Percentiles rank a stretch among this genome's conserved stretches.
phyloP scores from a whole-genome alignment of 2,113 vertebrate species.

The Gymnarchus niloticus region DNA sequence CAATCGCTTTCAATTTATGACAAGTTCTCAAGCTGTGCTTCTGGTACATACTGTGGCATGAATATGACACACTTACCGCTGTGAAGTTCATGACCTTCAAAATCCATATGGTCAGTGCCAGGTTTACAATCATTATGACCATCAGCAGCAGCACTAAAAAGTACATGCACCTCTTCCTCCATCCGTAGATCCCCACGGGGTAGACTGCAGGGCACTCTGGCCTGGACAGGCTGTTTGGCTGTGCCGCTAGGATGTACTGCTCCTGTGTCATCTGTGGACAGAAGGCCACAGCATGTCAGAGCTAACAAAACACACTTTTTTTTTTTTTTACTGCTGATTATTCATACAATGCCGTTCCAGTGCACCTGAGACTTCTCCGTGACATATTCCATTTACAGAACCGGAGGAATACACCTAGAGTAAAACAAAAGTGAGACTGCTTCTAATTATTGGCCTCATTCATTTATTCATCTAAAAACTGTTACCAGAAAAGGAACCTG shows the following conservation, averaged over 20 bases:
- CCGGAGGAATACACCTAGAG: neutral
- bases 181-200: constrained; percentile 96
- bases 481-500: neutral
- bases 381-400: constrained; percentile 2
- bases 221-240: constrained; percentile 77
- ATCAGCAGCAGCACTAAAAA: constrained; percentile 98
- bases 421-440: neutral
- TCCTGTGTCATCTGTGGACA: constrained; percentile 88
- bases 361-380: neutral
- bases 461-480: neutral
- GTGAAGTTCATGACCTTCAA: constrained; percentile 99
- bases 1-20: neutral
- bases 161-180: constrained; percentile 98
- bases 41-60: neutral
- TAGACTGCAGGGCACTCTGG: constrained; percentile 80
- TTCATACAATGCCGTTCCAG: neutral
- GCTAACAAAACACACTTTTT: neutral
- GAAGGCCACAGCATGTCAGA: neutral
- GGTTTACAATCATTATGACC: constrained; percentile 98
- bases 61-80: constrained; percentile 74
- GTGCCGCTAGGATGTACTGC: constrained; percentile 93
- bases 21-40: neutral
- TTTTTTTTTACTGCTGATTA: neutral
- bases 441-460: neutral
- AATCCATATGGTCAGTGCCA: constrained; percentile 98